phyloP scores from a whole-genome alignment of 1,140 invertebrate species.

The Papilio dardanus region DNA sequence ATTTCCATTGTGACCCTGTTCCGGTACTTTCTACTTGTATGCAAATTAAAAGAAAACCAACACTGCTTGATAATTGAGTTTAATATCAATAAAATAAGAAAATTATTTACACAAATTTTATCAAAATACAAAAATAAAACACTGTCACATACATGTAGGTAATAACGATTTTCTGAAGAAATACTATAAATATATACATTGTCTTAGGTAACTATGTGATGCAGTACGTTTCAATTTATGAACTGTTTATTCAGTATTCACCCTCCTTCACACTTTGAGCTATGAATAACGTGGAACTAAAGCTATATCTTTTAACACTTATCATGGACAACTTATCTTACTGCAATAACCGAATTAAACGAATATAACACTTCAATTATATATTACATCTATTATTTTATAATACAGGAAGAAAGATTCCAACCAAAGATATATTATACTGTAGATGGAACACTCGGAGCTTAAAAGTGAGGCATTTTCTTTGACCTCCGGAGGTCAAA shows the following conservation, averaged over 20 bases:
- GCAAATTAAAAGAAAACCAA: slow-evolving; percentile 40
- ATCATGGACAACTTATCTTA: slow-evolving; percentile 37
- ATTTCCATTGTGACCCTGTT: too few species aligned
- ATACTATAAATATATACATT: slow-evolving; percentile 64
- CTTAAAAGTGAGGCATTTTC: too few species aligned
- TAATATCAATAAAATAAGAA: slow-evolving; percentile 83
- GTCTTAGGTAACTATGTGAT: slow-evolving; percentile 55
- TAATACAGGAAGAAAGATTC: slow-evolving; percentile 18
- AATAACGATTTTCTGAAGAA: slow-evolving; percentile 68
- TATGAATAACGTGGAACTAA: slow-evolving; percentile 37
- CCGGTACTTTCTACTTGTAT: too few species aligned
- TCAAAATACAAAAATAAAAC: slow-evolving; percentile 83
- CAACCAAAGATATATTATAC: too few species aligned
- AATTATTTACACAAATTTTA: slow-evolving; percentile 82
- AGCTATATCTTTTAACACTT: slow-evolving; percentile 39
- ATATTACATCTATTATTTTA: slow-evolving; percentile 29
- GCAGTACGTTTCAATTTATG: slow-evolving; percentile 47
- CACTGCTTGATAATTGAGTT: slow-evolving; percentile 76
- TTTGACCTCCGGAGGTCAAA: too few species aligned
- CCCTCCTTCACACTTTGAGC: slow-evolving; percentile 40
- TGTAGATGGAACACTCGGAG: too few species aligned
- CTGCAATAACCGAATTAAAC: slow-evolving; percentile 28
- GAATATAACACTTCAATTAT: slow-evolving; percentile 37
- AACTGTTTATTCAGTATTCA: slow-evolving; percentile 44
- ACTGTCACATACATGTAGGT: slow-evolving; percentile 79